A percentile compares a stretch with the other conserved stretches of the same genome.
Evolutionary conservation across 2,797 vertebrate species (phyloP).

Genomic region (Orestias chungarensis): DNA sequence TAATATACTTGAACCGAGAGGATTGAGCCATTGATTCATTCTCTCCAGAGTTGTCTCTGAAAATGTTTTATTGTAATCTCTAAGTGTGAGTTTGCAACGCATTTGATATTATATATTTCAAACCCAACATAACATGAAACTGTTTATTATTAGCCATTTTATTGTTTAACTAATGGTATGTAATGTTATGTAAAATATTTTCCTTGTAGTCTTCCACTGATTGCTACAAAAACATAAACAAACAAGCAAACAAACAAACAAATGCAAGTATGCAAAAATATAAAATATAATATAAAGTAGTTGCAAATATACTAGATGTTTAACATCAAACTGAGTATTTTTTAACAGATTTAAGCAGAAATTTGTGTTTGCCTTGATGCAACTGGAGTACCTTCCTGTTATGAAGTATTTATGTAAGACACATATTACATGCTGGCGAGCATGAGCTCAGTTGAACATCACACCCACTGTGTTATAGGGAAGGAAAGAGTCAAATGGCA

Average conservation of each 20-base stretch:
- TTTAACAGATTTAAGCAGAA: neutral
- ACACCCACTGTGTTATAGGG: neutral
- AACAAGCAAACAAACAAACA: neutral
- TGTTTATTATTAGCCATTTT: neutral
- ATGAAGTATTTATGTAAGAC: neutral
- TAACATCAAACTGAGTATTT: neutral
- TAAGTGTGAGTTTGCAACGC: neutral
- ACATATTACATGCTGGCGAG: neutral
- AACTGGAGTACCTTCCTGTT: neutral
- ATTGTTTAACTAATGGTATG: neutral
- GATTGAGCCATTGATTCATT: no score
- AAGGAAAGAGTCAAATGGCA: neutral
- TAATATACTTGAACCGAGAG: neutral
- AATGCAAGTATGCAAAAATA: neutral
- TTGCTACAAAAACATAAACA: neutral
- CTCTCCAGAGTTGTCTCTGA: neutral
- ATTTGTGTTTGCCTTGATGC: neutral
- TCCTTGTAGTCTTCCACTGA: neutral
- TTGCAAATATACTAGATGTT: neutral
- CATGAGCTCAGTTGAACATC: neutral
- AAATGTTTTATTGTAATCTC: neutral
- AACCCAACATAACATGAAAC: neutral
- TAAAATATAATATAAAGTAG: neutral
- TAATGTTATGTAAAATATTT: neutral
- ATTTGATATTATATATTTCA: neutral